Conservation (phyloP, 2,888 invertebrate species). For the Leptinotarsa peninsularis region DNA sequence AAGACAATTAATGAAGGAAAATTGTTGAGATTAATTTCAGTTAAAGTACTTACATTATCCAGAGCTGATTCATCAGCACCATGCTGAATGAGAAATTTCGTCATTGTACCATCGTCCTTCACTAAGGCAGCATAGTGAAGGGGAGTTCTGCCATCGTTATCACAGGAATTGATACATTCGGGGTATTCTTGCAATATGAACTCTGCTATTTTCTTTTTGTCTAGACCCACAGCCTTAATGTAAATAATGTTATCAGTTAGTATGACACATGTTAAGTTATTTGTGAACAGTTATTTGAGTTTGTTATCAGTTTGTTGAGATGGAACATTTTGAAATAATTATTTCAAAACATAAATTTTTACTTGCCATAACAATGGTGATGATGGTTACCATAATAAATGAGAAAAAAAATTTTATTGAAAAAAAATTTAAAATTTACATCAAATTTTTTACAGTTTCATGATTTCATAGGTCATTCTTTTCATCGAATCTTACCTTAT, state of each 20-base stretch:
- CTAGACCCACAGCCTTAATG: conserved; percentile 82
- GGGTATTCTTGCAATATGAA: conserved; percentile 79
- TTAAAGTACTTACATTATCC: conserved; percentile 78
- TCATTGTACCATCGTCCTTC: conserved; percentile 83
- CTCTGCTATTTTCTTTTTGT: conserved; percentile 79
- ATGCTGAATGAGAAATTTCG: conserved; percentile 80
- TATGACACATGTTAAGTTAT: neutral
- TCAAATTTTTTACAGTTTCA: no score
- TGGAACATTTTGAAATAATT: no score
- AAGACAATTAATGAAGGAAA: no score
- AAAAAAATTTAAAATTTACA: no score
- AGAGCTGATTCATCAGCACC: conserved; percentile 87
- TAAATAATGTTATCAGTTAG: neutral
- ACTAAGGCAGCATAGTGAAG: conserved; percentile 88
- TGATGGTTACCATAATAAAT: no score
- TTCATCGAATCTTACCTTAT: conserved; percentile 73
- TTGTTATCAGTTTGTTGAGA: no score
- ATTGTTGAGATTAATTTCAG: no score
- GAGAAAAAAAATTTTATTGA: no score
- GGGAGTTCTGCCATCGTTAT: conserved; percentile 88
- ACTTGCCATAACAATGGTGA: no score
- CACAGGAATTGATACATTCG: conserved; percentile 76
- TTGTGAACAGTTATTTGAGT: neutral
- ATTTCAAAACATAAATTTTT: no score
- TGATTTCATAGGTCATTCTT: no score